Conservation (phyloP, 1,140 invertebrate species). For the Oryctes rhinoceros region DNA sequence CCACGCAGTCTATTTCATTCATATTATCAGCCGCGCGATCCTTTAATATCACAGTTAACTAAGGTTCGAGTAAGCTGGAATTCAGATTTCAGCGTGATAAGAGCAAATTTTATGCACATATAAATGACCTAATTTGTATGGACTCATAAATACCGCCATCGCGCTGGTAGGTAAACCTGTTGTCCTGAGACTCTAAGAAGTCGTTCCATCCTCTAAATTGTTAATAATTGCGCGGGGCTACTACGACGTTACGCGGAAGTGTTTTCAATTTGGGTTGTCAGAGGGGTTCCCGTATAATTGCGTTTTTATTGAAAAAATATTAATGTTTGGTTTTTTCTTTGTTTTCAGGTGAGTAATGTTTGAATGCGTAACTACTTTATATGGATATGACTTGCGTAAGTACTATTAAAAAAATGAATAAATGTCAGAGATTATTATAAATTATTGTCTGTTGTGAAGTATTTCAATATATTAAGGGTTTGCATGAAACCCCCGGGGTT, state of each 20-base stretch:
- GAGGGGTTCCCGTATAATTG: too few relatives aligned
- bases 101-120: slow-evolving; percentile 32
- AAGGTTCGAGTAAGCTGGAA: background rate
- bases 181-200: background rate
- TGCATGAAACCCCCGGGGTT: too few relatives aligned
- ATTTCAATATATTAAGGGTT: too few relatives aligned
- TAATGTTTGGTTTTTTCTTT: too few relatives aligned
- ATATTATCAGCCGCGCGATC: background rate
- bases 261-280: background rate
- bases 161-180: slow-evolving; percentile 2
- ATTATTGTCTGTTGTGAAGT: too few relatives aligned
- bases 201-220: slow-evolving; percentile 1
- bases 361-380: too few relatives aligned
- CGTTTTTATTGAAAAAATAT: too few relatives aligned
- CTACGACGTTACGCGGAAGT: background rate
- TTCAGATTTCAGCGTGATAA: background rate
- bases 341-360: too few relatives aligned
- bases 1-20: background rate
- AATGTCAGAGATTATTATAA: too few relatives aligned
- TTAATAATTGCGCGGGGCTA: background rate
- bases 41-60: background rate
- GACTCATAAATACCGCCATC: background rate
- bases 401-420: too few relatives aligned
- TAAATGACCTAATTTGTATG: slow-evolving; percentile 26
- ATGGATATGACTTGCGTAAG: too few relatives aligned